phyloP scores from a whole-genome alignment of 2,113 vertebrate genomes.

The Embiotoca jacksoni region DNA sequence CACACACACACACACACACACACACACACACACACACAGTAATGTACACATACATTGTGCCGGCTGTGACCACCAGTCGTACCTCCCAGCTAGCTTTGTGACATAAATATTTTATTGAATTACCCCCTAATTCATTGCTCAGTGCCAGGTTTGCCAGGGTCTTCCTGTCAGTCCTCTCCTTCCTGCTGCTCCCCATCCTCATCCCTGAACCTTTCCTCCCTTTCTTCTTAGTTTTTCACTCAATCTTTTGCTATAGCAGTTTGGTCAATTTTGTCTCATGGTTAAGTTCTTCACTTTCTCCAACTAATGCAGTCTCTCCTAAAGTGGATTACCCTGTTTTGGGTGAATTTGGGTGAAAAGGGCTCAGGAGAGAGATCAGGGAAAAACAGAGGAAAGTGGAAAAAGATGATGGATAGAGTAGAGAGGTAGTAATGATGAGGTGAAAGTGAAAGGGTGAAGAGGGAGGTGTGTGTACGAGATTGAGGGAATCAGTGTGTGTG shows the following conservation, averaged over 20 bases:
- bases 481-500: not conserved
- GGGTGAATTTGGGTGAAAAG: not conserved
- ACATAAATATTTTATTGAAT: constrained; percentile 67
- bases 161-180: not conserved
- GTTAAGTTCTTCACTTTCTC: not conserved
- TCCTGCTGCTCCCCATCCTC: not conserved
- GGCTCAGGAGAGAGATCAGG: not conserved
- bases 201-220: not conserved
- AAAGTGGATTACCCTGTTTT: not conserved
- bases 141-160: constrained; percentile 35
- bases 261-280: not conserved
- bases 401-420: not conserved
- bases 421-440: not conserved
- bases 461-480: not conserved
- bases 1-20: not conserved
- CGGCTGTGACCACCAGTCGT: constrained; percentile 23
- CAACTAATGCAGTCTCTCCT: not conserved
- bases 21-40: not conserved
- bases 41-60: not conserved
- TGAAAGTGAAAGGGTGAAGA: not conserved
- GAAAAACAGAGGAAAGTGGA: not conserved
- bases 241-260: not conserved
- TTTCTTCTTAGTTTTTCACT: not conserved
- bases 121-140: constrained; percentile 27
- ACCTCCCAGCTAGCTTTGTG: constrained; percentile 37